Evolutionary conservation across 2,888 invertebrate species (phyloP), one percentile per base, ranked within the genome.

Genomic region (Oscheius onirici): DNA sequence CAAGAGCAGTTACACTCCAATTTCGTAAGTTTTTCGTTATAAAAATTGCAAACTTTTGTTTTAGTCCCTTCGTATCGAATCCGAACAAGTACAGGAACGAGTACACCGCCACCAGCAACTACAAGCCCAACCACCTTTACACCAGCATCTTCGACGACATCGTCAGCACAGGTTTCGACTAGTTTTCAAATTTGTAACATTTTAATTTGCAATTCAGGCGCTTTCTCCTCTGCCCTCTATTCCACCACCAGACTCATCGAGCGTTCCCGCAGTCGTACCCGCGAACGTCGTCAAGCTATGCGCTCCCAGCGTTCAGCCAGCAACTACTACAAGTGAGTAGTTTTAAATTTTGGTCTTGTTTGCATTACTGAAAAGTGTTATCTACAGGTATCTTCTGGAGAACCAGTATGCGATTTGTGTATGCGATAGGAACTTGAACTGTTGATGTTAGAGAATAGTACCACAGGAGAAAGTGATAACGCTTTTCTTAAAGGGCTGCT

Each of bases 71-170:
- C 75, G 81, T 79, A 44, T 71, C 75, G 69, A 75, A 78, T 49
- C 74, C 79, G 44, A 77, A 78, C 82, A 87, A 86, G 76, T 86
- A 87, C 75, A 77, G 77, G 52, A 84, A 79, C 76, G 86, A 86
- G 69, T 82, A 85, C 76, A 77, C 79, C 28, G 60, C 76, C 41
- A 72, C 71, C 26, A 66, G 73, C 49, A 75, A 79, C 69, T 79
- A 79, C 69, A 81, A 78, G 26, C 83, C 85, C 22, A 72, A 79
- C 63, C 76, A 78, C 74, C 75, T 80, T 67, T 87, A 87, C 79
- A 85, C 85, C 17, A 77, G 79, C 49, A 77, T 82, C 69, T 87
- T 87, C 69, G 87, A 87, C 77, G 87, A 87, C 71, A 76, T 85
- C 57, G 87, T 86, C 52, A 76, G 74, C 73, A 83, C 84, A 43